Evolutionary conservation across 2,113 vertebrate genomes (phyloP).

Genomic region (Furnarius figulus): DNA sequence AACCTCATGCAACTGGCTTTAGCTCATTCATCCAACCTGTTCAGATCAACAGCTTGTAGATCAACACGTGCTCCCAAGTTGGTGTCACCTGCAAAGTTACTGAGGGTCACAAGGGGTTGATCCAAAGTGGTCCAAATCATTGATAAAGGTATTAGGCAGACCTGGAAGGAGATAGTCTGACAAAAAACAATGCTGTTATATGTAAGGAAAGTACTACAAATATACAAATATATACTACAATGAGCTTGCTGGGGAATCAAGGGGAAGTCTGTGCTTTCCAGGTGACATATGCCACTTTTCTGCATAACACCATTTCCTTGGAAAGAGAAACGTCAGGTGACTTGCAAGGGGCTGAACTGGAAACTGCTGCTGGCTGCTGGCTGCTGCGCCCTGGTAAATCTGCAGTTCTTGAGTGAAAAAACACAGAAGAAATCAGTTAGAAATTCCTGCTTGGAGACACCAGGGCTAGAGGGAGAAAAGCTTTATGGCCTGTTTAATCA

Average conservation of each 20-base stretch:
- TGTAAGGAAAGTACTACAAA: background rate
- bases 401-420: background rate
- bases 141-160: background rate
- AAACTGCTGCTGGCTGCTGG: background rate
- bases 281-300: background rate
- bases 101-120: background rate
- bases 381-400: background rate
- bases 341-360: background rate
- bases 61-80: rapidly evolving
- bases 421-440: background rate
- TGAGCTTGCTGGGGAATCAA: background rate
- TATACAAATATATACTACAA: background rate
- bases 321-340: background rate
- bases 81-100: background rate
- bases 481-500: background rate
- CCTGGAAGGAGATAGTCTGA: background rate
- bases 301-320: background rate
- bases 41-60: background rate
- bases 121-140: background rate
- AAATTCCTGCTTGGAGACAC: background rate
- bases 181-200: background rate
- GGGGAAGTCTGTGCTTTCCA: background rate
- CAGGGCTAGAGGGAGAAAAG: background rate
- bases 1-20: background rate
- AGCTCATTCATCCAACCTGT: background rate